Percentiles rank a stretch among this genome's conserved stretches.
Conservation (phyloP, 2,797 vertebrate species). For the Borostomias antarcticus region DNA sequence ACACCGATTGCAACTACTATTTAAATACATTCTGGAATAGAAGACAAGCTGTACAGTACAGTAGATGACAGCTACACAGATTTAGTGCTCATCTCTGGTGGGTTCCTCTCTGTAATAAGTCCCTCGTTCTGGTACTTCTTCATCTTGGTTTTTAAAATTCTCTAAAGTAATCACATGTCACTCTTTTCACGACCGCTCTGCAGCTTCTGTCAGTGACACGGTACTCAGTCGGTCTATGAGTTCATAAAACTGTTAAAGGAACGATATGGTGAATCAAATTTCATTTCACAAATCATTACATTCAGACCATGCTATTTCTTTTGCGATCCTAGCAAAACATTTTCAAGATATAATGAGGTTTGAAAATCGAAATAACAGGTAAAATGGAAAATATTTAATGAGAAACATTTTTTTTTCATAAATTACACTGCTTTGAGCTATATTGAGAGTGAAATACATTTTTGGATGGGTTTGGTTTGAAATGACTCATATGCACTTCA, state of each 20-base stretch:
- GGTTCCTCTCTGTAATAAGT: not conserved
- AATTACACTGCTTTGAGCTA: conserved; percentile 57
- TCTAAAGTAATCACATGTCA: not conserved
- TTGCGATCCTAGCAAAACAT: conserved; percentile 48
- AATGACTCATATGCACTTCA: conserved; percentile 64
- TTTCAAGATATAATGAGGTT: conserved; percentile 54
- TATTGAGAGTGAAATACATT: conserved; percentile 58
- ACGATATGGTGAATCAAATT: conserved; percentile 52
- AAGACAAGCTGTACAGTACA: not conserved
- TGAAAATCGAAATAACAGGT: conserved; percentile 44
- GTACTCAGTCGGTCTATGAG: conserved; percentile 33
- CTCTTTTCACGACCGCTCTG: conserved; percentile 12
- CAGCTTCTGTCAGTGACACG: conserved; percentile 12
- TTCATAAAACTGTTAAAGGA: conserved; percentile 52
- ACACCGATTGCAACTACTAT: not conserved
- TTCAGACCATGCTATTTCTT: conserved; percentile 52
- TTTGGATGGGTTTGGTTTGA: conserved; percentile 58
- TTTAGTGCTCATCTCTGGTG: not conserved
- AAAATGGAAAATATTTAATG: conserved; percentile 57
- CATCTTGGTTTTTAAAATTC: not conserved
- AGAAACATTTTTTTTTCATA: conserved; percentile 21
- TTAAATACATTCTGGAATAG: not conserved
- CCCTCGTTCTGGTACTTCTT: not conserved
- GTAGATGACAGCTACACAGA: not conserved
- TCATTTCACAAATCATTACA: conserved; percentile 63